Percentiles rank a stretch among this genome's conserved stretches.
These are phyloP conservation scores for Tethya wilhelma DNA, from an alignment of 37 sponge, comb jelly and placozoan species.

Conservation along the genomic window DNA sequence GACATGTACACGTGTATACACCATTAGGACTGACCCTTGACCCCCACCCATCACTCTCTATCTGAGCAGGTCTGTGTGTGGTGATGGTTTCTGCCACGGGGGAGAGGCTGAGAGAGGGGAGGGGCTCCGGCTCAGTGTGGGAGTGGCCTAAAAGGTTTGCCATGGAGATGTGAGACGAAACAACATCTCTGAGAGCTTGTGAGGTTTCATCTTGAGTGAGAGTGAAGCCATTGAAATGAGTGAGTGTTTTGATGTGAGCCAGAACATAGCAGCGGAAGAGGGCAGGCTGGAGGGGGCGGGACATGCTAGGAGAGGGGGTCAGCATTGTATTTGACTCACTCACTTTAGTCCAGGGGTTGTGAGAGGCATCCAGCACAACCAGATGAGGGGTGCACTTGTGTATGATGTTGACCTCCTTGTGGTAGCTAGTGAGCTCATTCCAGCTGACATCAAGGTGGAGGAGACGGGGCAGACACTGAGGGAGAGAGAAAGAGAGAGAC, in stretches of 20 bases:
- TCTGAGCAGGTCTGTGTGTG: too few species aligned
- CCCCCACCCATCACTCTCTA: too few species aligned
- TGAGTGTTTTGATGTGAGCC: constrained; percentile 55
- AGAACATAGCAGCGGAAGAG: constrained; percentile 27
- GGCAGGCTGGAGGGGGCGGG: constrained; percentile 7
- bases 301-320: constrained; percentile 1
- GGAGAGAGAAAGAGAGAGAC: too few species aligned
- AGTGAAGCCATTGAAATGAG: constrained; percentile 22
- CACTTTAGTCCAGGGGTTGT: constrained; percentile 87
- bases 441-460: constrained; percentile 81
- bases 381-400: constrained; percentile 73
- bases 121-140: constrained; percentile 17
- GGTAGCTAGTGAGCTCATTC: constrained; percentile 65
- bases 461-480: constrained; percentile 72
- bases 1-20: too few species aligned
- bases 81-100: constrained; percentile 45
- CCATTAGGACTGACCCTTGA: too few species aligned
- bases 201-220: constrained; percentile 66
- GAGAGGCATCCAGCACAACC: constrained; percentile 51
- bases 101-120: constrained; percentile 58
- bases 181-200: constrained; percentile 8
- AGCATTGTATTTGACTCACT: neutral
- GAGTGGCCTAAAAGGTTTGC: constrained; percentile 56
- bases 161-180: constrained; percentile 73
- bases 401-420: constrained; percentile 47